A percentile compares a stretch with the other conserved stretches of the same genome.
phyloP scores from a whole-genome alignment of 2,888 invertebrate genomes.

The Colostygia pectinataria region DNA sequence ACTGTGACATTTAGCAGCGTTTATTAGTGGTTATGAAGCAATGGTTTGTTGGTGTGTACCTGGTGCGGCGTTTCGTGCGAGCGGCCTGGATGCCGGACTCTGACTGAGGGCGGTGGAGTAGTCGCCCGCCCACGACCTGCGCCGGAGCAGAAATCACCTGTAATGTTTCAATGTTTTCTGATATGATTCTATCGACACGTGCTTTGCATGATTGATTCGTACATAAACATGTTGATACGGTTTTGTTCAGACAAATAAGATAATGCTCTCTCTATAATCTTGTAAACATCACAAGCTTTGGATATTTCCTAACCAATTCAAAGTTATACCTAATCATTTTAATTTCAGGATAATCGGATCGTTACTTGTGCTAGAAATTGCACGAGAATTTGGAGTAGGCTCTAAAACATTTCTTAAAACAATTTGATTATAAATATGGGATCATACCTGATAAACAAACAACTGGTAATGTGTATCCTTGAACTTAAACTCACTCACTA shows the following conservation, averaged over 20 bases:
- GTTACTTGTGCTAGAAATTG: background rate
- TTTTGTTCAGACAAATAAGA: background rate
- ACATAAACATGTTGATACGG: slow-evolving; percentile 8
- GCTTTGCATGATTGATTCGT: slow-evolving; percentile 40
- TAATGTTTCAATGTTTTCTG: slow-evolving; percentile 58
- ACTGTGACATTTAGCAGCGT: slow-evolving; percentile 59
- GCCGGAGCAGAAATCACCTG: slow-evolving; percentile 63
- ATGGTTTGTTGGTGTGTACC: slow-evolving; percentile 59
- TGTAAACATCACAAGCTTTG: background rate
- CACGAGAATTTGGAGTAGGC: background rate
- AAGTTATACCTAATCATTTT: background rate
- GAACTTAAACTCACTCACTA: slow-evolving; percentile 63
- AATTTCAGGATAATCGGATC: background rate
- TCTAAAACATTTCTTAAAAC: slow-evolving; percentile 8
- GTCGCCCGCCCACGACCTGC: slow-evolving; percentile 64
- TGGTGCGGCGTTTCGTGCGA: slow-evolving; percentile 81
- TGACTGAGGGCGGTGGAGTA: slow-evolving; percentile 60
- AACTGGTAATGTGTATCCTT: slow-evolving; percentile 51
- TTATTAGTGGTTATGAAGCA: slow-evolving; percentile 77
- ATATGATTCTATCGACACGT: slow-evolving; percentile 43
- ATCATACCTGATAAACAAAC: slow-evolving; percentile 58
- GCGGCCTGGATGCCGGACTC: slow-evolving; percentile 76
- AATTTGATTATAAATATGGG: slow-evolving; percentile 11
- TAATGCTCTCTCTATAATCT: too few species aligned
- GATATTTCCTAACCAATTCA: too few species aligned